Evolutionary conservation across 2,797 vertebrate genomes (phyloP), one percentile per base, ranked within the genome.

Genomic region (Darevskia mixta): DNA sequence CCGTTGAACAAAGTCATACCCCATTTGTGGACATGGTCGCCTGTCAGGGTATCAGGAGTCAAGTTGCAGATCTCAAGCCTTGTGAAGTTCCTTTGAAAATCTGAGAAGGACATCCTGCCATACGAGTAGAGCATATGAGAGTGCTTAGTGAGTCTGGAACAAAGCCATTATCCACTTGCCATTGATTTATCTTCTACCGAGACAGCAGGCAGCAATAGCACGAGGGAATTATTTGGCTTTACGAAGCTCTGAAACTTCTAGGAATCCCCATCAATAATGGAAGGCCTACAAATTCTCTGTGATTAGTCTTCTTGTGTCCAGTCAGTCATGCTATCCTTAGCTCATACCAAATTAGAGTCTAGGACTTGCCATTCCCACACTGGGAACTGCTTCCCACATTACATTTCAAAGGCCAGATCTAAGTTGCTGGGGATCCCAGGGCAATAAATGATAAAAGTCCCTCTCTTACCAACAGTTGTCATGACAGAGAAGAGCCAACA

Each of bases 51-150:
- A 90, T 99, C 98, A 0, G 98, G 98, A 18, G 98, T 98, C 95
- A 98, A 92, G 77, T 94, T 98, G 96, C 98, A 98, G 90, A 99
- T 97, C 93, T 99, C 98, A 9, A 99, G 91, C 0, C 96, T 96
- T 1, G 97, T 98, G 91, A 98, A 99, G 66, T 99, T 95, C 49
- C 92, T 96, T 89, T 96, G 38, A 91, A 99, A 99, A 7, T 99
- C 98, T 0, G 71, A 93, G 95, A 96, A 99, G 1, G 98, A 96
- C 98, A 99, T 99, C 98, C 98, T 99, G 93, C 18, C 41, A 77
- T 55, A 55, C 71, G 27, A 64, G 55, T 90, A 66, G 38, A 85
- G 23, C 18, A 88, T 32, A 66, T 2, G 49, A 76, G 23, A 67
- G 27, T 41, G 25, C 13, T 81, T 67, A 85, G 32, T 81, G 23